These are phyloP conservation scores for Triops longicaudatus DNA, from an alignment of 1,140 invertebrate species.

Conservation along the genomic window DNA sequence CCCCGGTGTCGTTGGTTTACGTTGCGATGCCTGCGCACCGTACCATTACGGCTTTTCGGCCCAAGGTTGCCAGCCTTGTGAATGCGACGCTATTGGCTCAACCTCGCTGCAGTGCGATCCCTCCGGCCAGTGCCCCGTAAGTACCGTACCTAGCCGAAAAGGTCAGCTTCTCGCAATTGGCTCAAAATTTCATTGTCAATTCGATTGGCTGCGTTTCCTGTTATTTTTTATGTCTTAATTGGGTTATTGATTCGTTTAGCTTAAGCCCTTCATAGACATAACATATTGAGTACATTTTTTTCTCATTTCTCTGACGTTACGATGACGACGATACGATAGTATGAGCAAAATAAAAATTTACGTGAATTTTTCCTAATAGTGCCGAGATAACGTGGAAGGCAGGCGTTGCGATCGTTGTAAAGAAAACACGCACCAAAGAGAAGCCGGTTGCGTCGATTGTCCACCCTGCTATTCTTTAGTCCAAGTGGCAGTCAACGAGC, in stretches of 20 bases:
- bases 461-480: constrained; percentile 89
- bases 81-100: constrained; percentile 82
- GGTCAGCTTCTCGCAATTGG: too few relatives aligned
- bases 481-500: constrained; percentile 72
- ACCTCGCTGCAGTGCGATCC: constrained; percentile 71
- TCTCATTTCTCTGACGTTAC: too few relatives aligned
- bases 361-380: constrained; percentile 37
- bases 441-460: constrained; percentile 78
- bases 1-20: constrained; percentile 69
- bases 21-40: constrained; percentile 73
- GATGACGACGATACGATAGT: too few relatives aligned
- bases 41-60: constrained; percentile 82
- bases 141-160: too few relatives aligned
- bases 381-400: constrained; percentile 83
- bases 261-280: too few relatives aligned
- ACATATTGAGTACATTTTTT: too few relatives aligned
- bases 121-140: constrained; percentile 69
- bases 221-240: too few relatives aligned
- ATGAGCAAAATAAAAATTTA: background rate
- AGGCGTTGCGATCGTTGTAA: constrained; percentile 83
- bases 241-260: too few relatives aligned
- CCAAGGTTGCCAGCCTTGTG: constrained; percentile 74
- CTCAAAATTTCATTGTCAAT: too few relatives aligned
- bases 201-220: too few relatives aligned
- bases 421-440: constrained; percentile 80